Conservation (phyloP, 1,140 invertebrate species). For the Formica selysi region DNA sequence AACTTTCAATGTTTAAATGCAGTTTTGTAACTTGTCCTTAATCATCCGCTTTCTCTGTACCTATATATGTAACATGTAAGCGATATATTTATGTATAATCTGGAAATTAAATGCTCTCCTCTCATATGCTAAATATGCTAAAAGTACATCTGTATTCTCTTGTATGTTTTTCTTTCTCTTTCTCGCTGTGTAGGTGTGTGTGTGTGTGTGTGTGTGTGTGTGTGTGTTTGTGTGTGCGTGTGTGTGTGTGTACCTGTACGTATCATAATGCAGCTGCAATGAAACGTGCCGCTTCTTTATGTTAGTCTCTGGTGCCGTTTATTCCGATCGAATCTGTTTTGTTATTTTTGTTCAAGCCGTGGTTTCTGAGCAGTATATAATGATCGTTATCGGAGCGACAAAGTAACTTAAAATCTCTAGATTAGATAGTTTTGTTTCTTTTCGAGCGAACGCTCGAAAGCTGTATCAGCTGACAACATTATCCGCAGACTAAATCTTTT, state of each 20-base stretch:
- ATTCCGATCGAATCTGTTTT: background rate
- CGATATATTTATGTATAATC: slow-evolving; percentile 9
- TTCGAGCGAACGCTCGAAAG: background rate
- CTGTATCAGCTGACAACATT: background rate
- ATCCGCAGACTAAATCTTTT: background rate
- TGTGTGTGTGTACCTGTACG: slow-evolving; percentile 8
- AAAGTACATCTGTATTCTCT: slow-evolving; percentile 7
- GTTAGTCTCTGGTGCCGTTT: slow-evolving; percentile 36
- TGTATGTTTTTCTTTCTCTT: background rate
- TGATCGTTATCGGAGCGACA: slow-evolving; percentile 2
- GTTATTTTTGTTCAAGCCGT: slow-evolving; percentile 24
- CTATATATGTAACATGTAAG: slow-evolving; percentile 20
- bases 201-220: background rate
- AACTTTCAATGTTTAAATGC: slow-evolving; percentile 40
- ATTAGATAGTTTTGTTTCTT: slow-evolving; percentile 13
- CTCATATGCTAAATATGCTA: slow-evolving; percentile 18
- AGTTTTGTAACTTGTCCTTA: slow-evolving; percentile 35
- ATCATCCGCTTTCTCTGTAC: slow-evolving; percentile 54
- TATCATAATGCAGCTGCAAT: slow-evolving; percentile 17
- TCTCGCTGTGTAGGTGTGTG: background rate
- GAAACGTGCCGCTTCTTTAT: slow-evolving; percentile 51
- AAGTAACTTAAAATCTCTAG: background rate
- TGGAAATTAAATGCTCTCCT: slow-evolving; percentile 43
- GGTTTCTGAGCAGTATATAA: background rate
- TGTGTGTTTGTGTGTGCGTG: background rate